A percentile compares a stretch with the other conserved stretches of the same genome.
Evolutionary conservation across 2,113 vertebrate species (phyloP).

Genomic region (Taxidea taxus): DNA sequence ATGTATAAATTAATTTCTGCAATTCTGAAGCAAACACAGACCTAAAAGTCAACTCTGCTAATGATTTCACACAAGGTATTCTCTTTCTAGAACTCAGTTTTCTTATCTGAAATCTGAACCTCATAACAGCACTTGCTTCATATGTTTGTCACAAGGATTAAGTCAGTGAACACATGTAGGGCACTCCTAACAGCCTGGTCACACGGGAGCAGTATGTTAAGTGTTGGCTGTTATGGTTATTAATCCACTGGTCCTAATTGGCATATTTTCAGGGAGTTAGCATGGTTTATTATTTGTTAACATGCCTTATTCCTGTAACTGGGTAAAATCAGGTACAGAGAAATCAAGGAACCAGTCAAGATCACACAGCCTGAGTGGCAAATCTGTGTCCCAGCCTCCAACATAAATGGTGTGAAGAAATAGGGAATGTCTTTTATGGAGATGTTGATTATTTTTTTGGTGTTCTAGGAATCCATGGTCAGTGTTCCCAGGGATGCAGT

Average conservation of each 20-base stretch:
- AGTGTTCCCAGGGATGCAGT: neutral
- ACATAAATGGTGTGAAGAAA: too few species aligned
- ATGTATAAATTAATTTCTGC: neutral
- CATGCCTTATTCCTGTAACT: neutral
- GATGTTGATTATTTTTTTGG: too few species aligned
- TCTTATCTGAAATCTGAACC: neutral
- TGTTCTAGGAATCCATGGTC: neutral
- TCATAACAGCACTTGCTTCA: neutral
- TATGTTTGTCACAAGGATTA: neutral
- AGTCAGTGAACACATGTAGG: neutral
- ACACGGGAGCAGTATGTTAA: neutral
- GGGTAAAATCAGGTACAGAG: neutral
- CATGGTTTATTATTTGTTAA: neutral
- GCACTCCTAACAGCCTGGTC: neutral
- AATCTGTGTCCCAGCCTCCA: neutral
- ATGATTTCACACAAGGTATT: neutral
- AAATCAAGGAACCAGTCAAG: neutral
- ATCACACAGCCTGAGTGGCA: neutral
- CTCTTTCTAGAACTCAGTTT: too few species aligned
- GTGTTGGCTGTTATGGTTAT: neutral
- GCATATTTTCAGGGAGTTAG: neutral
- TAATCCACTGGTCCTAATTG: neutral
- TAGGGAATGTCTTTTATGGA: too few species aligned
- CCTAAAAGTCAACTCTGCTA: neutral
- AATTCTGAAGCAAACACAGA: neutral